Conservation (phyloP, 2,113 vertebrate species). For the Brachypodius melanocephalos region DNA sequence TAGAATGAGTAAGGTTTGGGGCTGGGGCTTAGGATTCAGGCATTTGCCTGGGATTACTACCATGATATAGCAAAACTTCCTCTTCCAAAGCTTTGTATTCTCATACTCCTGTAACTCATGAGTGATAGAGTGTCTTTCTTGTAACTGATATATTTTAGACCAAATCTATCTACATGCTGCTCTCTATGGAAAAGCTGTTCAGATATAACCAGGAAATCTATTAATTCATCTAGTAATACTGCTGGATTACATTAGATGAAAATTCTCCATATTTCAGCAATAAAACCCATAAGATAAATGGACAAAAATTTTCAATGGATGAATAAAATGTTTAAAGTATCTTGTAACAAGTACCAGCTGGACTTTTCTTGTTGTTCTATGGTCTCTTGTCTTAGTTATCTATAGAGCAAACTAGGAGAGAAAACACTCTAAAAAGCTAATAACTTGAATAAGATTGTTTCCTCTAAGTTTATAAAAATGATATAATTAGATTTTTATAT, state of each 20-base stretch:
- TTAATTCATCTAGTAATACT: background rate
- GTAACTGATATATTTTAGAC: background rate
- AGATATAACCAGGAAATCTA: background rate
- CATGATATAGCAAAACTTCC: background rate
- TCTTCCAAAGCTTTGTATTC: background rate
- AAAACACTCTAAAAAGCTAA: background rate
- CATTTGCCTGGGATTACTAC: background rate
- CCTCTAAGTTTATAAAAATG: background rate
- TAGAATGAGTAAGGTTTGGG: background rate
- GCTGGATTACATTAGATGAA: background rate
- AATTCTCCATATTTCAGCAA: background rate
- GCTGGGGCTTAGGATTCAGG: background rate
- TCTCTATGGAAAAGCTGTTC: background rate
- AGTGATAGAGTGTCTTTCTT: background rate
- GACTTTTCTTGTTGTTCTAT: background rate
- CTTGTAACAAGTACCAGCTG: background rate
- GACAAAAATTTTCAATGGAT: background rate
- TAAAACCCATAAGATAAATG: background rate
- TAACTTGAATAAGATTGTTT: background rate
- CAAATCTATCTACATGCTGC: background rate
- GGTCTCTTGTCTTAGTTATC: background rate
- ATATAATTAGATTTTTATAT: background rate
- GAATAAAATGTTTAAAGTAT: background rate
- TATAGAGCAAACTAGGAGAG: background rate
- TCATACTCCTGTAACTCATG: background rate